A percentile compares a stretch with the other conserved stretches of the same genome.
These are phyloP conservation scores for Drosophila demipolita DNA, from an alignment of 2,888 invertebrate species.

Conservation along the genomic window DNA sequence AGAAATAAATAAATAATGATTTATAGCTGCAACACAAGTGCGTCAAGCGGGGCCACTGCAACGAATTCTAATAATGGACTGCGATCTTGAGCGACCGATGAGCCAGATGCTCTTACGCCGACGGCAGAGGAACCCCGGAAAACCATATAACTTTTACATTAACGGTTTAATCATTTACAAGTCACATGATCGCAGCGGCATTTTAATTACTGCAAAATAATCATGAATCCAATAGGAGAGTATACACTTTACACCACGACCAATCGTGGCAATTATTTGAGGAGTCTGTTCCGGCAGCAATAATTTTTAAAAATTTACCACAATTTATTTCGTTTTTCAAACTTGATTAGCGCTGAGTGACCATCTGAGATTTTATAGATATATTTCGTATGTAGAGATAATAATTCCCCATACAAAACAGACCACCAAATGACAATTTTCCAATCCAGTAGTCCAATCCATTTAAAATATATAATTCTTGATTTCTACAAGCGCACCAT, in stretches of 20 bases:
- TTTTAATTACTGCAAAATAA: slow-evolving; percentile 88
- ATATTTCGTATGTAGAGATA: too few species aligned
- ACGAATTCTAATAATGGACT: slow-evolving; percentile 51
- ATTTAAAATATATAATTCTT: too few species aligned
- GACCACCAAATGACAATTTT: too few species aligned
- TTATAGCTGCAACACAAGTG: slow-evolving; percentile 65
- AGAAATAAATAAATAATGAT: slow-evolving; percentile 31
- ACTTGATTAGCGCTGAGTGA: too few species aligned
- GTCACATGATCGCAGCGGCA: slow-evolving; percentile 88
- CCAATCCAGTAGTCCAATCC: too few species aligned
- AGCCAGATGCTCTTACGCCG: slow-evolving; percentile 31
- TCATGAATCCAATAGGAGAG: slow-evolving; percentile 19
- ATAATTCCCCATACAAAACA: too few species aligned
- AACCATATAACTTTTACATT: slow-evolving; percentile 43
- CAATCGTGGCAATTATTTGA: too few species aligned
- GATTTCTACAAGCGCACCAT: too few species aligned
- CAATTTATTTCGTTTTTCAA: too few species aligned
- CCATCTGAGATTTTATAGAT: too few species aligned
- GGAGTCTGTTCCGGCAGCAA: too few species aligned
- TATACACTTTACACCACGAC: slow-evolving; percentile 7
- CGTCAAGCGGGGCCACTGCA: slow-evolving; percentile 61
- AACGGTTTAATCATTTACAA: slow-evolving; percentile 53
- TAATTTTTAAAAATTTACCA: too few species aligned
- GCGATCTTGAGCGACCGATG: slow-evolving; percentile 36
- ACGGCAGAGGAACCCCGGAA: slow-evolving; percentile 51